Evolutionary conservation across 2,888 invertebrate genomes (phyloP).

Genomic region (Hydropsyche betteni): DNA sequence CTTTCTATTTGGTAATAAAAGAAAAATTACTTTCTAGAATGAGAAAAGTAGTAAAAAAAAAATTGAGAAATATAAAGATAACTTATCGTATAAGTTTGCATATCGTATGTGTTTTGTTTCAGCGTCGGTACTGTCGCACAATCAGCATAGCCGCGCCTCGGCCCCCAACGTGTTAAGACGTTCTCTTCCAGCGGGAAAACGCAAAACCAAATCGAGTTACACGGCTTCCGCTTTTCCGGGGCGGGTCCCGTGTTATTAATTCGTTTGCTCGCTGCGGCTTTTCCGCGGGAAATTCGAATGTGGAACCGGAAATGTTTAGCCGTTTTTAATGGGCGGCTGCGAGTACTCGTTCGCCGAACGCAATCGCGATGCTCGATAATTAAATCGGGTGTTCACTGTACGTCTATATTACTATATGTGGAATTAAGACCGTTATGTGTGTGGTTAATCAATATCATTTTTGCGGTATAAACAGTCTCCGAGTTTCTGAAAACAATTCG

Average conservation of each 20-base stretch:
- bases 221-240: slow-evolving; percentile 30
- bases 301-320: slow-evolving; percentile 3
- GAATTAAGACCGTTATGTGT: neutral
- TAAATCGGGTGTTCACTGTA: neutral
- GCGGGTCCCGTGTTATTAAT: too few relatives aligned
- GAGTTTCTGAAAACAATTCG: too few relatives aligned
- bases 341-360: neutral
- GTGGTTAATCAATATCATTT: neutral
- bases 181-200: neutral
- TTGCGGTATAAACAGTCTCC: too few relatives aligned
- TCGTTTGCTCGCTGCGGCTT: slow-evolving; percentile 2
- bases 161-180: too few relatives aligned
- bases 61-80: too few relatives aligned
- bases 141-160: too few relatives aligned
- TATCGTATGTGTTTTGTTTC: too few relatives aligned
- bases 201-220: slow-evolving; percentile 10
- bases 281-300: slow-evolving; percentile 23
- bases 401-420: neutral
- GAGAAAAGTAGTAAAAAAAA: too few relatives aligned
- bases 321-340: slow-evolving; percentile 16
- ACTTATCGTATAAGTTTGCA: too few relatives aligned
- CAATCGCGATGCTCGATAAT: slow-evolving; percentile 12
- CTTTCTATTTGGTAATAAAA: too few relatives aligned
- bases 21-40: too few relatives aligned
- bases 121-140: too few relatives aligned